These are phyloP conservation scores for Myotis findleyi DNA, from an alignment of 2,797 vertebrate species.

Conservation along the genomic window DNA sequence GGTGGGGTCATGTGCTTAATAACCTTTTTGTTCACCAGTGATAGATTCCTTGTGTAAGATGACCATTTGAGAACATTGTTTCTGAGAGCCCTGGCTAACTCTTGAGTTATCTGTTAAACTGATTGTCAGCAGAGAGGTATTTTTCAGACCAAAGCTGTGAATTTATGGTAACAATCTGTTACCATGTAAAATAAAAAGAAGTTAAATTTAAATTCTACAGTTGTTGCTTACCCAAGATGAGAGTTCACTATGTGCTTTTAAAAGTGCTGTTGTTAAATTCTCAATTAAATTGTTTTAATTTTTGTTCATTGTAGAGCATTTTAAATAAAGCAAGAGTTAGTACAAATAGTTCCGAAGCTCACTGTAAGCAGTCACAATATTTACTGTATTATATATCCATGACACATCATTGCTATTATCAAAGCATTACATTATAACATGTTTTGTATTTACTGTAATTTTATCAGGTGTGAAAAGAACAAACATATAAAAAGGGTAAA, in stretches of 20 bases:
- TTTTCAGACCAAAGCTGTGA: constrained; percentile 44
- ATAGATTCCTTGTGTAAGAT: neutral
- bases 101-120: neutral
- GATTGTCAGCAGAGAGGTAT: constrained; percentile 27
- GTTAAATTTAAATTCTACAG: constrained; percentile 49
- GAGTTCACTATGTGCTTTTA: constrained; percentile 12
- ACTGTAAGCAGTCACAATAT: constrained; percentile 56
- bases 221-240: constrained; percentile 46
- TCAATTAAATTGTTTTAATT: constrained; percentile 23
- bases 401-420: constrained; percentile 66
- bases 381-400: constrained; percentile 64
- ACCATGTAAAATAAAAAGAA: constrained; percentile 48
- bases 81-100: neutral
- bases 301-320: constrained; percentile 43
- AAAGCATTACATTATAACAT: constrained; percentile 74
- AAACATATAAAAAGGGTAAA: constrained; percentile 51
- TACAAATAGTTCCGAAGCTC: constrained; percentile 56
- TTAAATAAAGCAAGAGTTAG: constrained; percentile 58
- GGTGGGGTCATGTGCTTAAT: neutral
- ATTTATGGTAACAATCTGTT: constrained; percentile 34
- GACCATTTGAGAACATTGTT: neutral
- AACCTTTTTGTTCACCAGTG: neutral
- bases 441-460: constrained; percentile 75
- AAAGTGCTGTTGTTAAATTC: constrained; percentile 49
- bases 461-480: constrained; percentile 75